Evolutionary conservation across 2,888 invertebrate species (phyloP).

Genomic region (Ectemnius cavifrons): DNA sequence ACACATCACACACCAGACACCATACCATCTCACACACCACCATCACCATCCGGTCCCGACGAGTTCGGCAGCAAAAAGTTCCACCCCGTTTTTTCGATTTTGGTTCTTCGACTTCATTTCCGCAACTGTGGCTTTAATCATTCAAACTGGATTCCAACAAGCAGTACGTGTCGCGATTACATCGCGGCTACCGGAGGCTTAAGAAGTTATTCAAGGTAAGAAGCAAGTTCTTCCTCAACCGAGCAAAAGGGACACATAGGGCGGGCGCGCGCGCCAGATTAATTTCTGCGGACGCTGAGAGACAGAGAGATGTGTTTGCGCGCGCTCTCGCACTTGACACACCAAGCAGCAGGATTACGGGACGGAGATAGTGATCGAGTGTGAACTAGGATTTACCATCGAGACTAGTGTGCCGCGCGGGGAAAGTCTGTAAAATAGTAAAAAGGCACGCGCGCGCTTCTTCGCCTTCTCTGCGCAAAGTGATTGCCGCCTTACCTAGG

Average conservation of each 20-base stretch:
- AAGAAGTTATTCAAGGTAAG: conserved; percentile 78
- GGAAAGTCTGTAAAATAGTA: too few species aligned
- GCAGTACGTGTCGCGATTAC: conserved; percentile 78
- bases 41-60: conserved; percentile 16
- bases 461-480: too few species aligned
- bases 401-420: too few species aligned
- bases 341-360: too few species aligned
- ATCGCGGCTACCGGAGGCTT: conserved; percentile 77
- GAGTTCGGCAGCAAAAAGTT: conserved; percentile 28
- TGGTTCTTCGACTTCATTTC: conserved; percentile 61
- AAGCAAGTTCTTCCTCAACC: conserved; percentile 20
- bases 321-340: background rate
- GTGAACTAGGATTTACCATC: background rate
- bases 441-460: too few species aligned
- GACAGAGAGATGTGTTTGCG: conserved; percentile 11
- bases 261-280: too few species aligned
- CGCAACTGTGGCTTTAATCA: conserved; percentile 75
- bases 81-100: conserved; percentile 46
- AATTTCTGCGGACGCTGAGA: conserved; percentile 8
- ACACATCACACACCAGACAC: conserved; percentile 42
- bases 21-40: conserved; percentile 11
- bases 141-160: conserved; percentile 78
- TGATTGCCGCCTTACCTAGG: background rate
- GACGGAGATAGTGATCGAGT: background rate
- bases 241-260: conserved; percentile 5